Evolutionary conservation across 2,113 vertebrate genomes (phyloP).

Genomic region (Ophiodon elongatus): DNA sequence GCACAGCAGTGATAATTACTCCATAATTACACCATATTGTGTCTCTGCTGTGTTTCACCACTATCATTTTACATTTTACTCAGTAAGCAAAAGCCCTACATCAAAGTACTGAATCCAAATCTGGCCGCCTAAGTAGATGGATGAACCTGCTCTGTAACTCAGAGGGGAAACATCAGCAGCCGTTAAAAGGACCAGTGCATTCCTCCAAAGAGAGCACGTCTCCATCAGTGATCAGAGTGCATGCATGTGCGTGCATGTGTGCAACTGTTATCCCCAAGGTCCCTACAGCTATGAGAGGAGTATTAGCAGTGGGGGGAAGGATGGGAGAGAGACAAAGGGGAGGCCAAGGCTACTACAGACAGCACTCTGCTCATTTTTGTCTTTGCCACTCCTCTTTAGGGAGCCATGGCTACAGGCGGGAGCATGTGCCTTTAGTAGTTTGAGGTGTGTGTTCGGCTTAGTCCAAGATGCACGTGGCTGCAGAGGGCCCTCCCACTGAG

Average conservation of each 20-base stretch:
- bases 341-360: conserved; percentile 56
- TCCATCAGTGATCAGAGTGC: conserved; percentile 43
- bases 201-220: conserved; percentile 16
- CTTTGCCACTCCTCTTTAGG: conserved; percentile 58
- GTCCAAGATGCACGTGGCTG: conserved; percentile 36
- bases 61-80: conserved; percentile 33
- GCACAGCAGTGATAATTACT: conserved; percentile 66
- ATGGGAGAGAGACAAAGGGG: conserved; percentile 61
- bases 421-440: conserved; percentile 66
- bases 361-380: conserved; percentile 70
- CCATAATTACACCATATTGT: conserved; percentile 65
- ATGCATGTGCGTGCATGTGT: conserved; percentile 41
- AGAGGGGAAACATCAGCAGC: conserved; percentile 29
- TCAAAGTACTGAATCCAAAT: conserved; percentile 8
- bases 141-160: conserved; percentile 9
- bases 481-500: conserved; percentile 49
- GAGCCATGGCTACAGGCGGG: conserved; percentile 72
- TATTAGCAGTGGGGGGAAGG: conserved; percentile 46
- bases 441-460: conserved; percentile 59
- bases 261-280: conserved; percentile 52
- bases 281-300: conserved; percentile 59
- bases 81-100: background rate
- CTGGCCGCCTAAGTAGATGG: conserved; percentile 13
- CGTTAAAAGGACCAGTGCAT: conserved; percentile 32
- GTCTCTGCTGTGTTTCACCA: conserved; percentile 41